These are phyloP conservation scores for Clivina fossor DNA, from an alignment of 2,888 invertebrate species.

Conservation along the genomic window DNA sequence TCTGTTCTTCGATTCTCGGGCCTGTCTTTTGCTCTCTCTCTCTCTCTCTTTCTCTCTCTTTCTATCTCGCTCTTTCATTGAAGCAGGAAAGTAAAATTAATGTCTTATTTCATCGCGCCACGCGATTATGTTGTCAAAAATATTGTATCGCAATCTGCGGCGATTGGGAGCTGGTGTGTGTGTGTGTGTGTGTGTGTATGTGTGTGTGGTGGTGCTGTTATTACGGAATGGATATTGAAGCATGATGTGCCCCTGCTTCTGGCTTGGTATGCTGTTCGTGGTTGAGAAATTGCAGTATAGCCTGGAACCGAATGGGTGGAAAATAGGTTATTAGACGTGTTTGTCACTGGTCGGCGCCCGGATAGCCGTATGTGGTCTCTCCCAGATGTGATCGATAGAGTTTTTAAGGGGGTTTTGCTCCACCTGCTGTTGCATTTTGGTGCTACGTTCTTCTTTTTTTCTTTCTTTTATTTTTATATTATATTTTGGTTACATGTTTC, in stretches of 20 bases:
- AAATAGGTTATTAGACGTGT: slow-evolving; percentile 36
- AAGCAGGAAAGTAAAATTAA: slow-evolving; percentile 32
- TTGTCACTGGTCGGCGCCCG: slow-evolving; percentile 28
- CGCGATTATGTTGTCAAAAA: slow-evolving; percentile 37
- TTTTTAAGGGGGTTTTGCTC: no score
- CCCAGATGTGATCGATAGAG: slow-evolving; percentile 23
- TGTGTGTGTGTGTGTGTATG: no score
- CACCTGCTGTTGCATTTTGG: no score
- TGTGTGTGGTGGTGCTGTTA: no score
- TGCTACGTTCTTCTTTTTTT: no score
- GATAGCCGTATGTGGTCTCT: not conserved
- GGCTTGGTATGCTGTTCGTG: no score
- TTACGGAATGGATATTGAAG: no score
- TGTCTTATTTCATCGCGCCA: slow-evolving; percentile 26
- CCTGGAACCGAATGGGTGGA: slow-evolving; percentile 33
- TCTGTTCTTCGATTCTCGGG: not conserved
- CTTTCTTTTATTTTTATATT: no score
- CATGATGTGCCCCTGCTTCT: no score
- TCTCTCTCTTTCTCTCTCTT: not conserved
- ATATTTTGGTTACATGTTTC: no score
- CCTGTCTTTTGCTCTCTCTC: not conserved
- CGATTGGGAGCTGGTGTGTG: slow-evolving; percentile 2
- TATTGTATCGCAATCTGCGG: slow-evolving; percentile 35
- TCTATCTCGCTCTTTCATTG: not conserved
- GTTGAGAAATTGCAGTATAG: slow-evolving; percentile 26